Percentiles rank a stretch among this genome's conserved stretches.
These are phyloP conservation scores for Macropis europaea DNA, from an alignment of 2,888 invertebrate species.

Conservation along the genomic window DNA sequence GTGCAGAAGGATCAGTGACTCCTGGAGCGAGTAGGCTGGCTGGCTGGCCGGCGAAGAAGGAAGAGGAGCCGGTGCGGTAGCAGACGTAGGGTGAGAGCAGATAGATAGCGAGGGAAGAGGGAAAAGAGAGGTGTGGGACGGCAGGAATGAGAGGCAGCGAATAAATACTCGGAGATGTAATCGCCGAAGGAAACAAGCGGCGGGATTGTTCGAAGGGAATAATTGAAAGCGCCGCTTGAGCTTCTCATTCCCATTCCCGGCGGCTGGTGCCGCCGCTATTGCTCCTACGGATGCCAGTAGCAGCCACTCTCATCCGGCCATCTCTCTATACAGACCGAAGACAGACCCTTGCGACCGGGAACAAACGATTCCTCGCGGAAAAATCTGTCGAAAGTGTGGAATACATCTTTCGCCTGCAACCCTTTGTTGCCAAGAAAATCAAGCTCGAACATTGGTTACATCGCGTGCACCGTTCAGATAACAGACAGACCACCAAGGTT, in stretches of 20 bases:
- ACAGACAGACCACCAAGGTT: no score
- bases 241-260: slow-evolving; percentile 78
- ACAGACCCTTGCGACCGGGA: no score
- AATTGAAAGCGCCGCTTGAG: slow-evolving; percentile 80
- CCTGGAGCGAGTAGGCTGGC: slow-evolving; percentile 51
- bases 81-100: slow-evolving; percentile 45
- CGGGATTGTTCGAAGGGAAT: slow-evolving; percentile 79
- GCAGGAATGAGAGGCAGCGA: slow-evolving; percentile 66
- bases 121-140: slow-evolving; percentile 58
- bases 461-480: no score
- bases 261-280: slow-evolving; percentile 57
- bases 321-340: slow-evolving; percentile 27
- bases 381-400: no score
- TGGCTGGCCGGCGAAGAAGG: slow-evolving; percentile 2
- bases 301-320: slow-evolving; percentile 41
- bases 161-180: slow-evolving; percentile 80
- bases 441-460: no score
- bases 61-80: slow-evolving; percentile 13
- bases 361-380: no score
- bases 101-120: slow-evolving; percentile 49
- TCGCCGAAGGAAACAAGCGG: slow-evolving; percentile 80
- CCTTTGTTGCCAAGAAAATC: no score
- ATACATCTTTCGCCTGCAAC: no score
- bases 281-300: slow-evolving; percentile 52
- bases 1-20: slow-evolving; percentile 47